phyloP scores from a whole-genome alignment of 2,888 invertebrate genomes.

The Noctua janthina region DNA sequence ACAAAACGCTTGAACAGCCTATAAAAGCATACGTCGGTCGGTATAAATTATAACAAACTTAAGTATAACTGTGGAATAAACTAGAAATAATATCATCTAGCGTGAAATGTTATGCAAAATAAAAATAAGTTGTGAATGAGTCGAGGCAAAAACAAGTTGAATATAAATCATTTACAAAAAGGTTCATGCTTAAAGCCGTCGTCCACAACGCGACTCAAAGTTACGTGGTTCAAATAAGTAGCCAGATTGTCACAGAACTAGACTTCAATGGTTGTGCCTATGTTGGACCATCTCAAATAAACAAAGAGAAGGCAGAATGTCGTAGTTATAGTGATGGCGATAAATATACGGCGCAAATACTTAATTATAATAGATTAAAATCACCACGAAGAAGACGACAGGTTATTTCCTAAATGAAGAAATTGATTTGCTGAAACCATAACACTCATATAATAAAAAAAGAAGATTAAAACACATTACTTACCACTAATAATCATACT shows the following conservation, averaged over 20 bases:
- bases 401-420: neutral
- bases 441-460: neutral
- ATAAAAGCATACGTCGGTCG: neutral
- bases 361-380: neutral
- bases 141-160: neutral
- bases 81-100: constrained; percentile 18
- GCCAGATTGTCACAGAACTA: neutral
- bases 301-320: neutral
- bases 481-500: constrained; percentile 5
- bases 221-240: neutral
- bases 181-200: neutral
- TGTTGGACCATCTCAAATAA: neutral
- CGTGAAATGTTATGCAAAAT: constrained; percentile 22
- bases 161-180: neutral
- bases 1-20: constrained; percentile 1
- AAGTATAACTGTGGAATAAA: constrained; percentile 7
- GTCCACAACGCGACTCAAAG: neutral
- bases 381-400: neutral
- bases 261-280: neutral
- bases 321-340: neutral
- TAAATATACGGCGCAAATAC: neutral
- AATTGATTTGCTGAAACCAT: neutral
- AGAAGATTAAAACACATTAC: constrained; percentile 12
- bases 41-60: constrained; percentile 13
- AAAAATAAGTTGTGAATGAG: constrained; percentile 20